phyloP scores from a whole-genome alignment of 2,113 vertebrate species.

The Arvicanthis niloticus region DNA sequence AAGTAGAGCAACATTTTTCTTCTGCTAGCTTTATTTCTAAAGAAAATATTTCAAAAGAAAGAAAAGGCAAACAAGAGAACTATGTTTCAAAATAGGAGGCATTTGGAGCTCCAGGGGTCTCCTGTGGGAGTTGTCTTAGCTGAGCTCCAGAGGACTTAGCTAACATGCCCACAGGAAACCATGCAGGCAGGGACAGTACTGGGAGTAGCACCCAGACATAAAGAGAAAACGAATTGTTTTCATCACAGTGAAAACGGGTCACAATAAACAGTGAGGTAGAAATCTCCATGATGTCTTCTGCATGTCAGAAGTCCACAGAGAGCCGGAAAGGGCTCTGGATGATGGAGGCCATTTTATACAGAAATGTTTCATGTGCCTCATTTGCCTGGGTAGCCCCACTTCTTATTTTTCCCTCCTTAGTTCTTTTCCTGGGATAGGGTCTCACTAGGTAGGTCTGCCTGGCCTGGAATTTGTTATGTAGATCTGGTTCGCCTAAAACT shows the following conservation, averaged over 20 bases:
- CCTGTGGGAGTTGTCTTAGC: not conserved
- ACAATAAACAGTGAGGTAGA: not conserved
- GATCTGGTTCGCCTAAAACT: not conserved
- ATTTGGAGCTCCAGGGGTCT: not conserved
- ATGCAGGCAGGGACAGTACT: not conserved
- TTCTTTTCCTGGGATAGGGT: not conserved
- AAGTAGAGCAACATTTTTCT: not conserved
- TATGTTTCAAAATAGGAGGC: not conserved
- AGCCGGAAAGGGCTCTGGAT: not conserved
- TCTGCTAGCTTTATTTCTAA: not conserved
- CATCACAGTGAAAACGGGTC: not conserved
- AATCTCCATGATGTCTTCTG: not conserved
- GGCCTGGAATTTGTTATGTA: not conserved
- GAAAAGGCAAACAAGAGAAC: not conserved
- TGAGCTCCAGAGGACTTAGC: no score
- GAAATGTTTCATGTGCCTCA: not conserved
- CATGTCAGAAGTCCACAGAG: not conserved
- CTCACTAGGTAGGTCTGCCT: not conserved
- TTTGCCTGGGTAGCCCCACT: not conserved
- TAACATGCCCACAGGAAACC: no score
- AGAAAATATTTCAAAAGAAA: not conserved
- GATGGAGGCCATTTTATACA: not conserved
- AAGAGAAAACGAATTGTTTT: not conserved
- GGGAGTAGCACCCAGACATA: not conserved
- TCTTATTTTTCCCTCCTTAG: not conserved